Evolutionary conservation across 92 coral and sea anemone genomes (phyloP).

Genomic region (Desmophyllum pertusum): DNA sequence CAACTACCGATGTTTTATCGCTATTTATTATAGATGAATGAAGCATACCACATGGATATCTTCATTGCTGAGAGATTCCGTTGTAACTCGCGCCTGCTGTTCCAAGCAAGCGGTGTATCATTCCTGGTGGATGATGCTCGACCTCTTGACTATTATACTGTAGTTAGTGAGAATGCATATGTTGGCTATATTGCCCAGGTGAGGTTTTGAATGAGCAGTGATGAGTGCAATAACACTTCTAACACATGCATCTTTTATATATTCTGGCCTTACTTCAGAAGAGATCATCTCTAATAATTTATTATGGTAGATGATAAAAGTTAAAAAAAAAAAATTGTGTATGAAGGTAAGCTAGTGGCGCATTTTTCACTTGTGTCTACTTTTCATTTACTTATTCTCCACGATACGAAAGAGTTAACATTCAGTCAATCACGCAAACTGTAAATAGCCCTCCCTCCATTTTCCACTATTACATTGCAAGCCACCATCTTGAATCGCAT

Average conservation of each 20-base stretch:
- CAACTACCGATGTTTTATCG: too few relatives aligned
- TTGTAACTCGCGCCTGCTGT: conserved; percentile 81
- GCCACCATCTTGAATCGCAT: too few relatives aligned
- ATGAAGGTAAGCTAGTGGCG: neutral
- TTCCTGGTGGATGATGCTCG: conserved; percentile 67
- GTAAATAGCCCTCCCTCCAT: neutral
- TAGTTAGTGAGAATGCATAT: conserved; percentile 59
- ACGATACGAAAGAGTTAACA: neutral
- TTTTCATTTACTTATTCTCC: neutral
- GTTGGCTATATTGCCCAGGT: conserved; percentile 76
- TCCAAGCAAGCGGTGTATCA: conserved; percentile 87
- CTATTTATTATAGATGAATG: conserved; percentile 54
- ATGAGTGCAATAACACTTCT: neutral
- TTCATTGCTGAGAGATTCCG: conserved; percentile 88
- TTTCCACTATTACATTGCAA: too few relatives aligned
- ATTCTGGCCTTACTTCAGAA: neutral
- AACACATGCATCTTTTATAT: neutral
- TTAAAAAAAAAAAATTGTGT: too few relatives aligned
- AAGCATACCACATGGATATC: conserved; percentile 82
- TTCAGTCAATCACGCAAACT: neutral
- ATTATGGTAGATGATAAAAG: too few relatives aligned
- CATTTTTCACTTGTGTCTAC: too few relatives aligned
- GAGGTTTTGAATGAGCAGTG: neutral
- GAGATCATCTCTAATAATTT: too few relatives aligned
- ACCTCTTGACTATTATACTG: conserved; percentile 74